A percentile compares a stretch with the other conserved stretches of the same genome.
These are phyloP conservation scores for Timema podura DNA, from an alignment of 2,888 invertebrate genomes.

Conservation along the genomic window DNA sequence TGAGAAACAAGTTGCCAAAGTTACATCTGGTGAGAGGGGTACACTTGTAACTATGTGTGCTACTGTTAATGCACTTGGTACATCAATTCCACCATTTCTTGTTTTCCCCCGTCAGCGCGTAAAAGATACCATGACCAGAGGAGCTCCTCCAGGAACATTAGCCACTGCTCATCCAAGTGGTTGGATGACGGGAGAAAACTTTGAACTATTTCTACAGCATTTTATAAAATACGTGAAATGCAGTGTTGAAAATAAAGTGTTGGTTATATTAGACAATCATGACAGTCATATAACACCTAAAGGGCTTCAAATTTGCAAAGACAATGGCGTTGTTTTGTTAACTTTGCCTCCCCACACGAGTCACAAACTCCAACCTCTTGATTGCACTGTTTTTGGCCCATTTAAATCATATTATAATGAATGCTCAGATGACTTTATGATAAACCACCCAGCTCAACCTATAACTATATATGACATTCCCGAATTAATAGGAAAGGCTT, in stretches of 20 bases:
- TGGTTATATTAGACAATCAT: slow-evolving; percentile 37
- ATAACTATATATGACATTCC: slow-evolving; percentile 26
- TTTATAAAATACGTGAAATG: neutral
- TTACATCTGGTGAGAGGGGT: slow-evolving; percentile 8
- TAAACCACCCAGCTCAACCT: slow-evolving; percentile 31
- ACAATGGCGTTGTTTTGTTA: slow-evolving; percentile 41
- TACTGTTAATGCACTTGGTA: neutral
- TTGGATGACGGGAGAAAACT: slow-evolving; percentile 2
- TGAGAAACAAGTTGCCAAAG: slow-evolving; percentile 6
- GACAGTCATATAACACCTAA: slow-evolving; percentile 38
- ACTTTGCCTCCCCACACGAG: slow-evolving; percentile 44
- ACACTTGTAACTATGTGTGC: neutral
- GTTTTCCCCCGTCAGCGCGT: neutral
- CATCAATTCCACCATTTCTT: neutral
- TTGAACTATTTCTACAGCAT: neutral
- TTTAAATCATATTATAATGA: slow-evolving; percentile 39
- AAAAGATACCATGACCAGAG: neutral
- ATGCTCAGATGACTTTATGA: slow-evolving; percentile 33
- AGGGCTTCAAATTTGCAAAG: slow-evolving; percentile 38
- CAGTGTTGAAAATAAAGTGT: neutral
- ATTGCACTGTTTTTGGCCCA: slow-evolving; percentile 42
- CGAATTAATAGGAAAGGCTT: slow-evolving; percentile 12
- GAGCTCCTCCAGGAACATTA: slow-evolving; percentile 9
- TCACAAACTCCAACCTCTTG: slow-evolving; percentile 44
- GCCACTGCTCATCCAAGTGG: slow-evolving; percentile 18